phyloP scores from a whole-genome alignment of 2,888 invertebrate species.

The Heliconius ismenius region DNA sequence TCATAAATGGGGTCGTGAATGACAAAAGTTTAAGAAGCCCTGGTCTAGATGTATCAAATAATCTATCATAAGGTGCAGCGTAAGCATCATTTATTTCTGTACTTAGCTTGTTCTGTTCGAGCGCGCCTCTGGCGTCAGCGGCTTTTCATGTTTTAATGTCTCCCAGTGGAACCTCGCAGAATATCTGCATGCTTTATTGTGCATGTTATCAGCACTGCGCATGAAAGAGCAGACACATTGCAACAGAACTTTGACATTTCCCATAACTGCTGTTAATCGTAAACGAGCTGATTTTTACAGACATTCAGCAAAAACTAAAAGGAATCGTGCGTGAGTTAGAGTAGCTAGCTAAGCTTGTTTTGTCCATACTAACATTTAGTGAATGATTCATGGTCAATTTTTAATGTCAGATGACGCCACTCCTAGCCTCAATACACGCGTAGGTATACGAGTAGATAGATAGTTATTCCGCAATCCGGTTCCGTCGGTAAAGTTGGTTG shows the following conservation, averaged over 20 bases:
- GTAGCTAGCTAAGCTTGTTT: slow-evolving; percentile 40
- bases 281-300: not conserved
- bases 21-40: no score
- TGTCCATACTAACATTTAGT: slow-evolving; percentile 45
- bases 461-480: slow-evolving; percentile 59
- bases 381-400: slow-evolving; percentile 60
- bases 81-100: slow-evolving; percentile 11
- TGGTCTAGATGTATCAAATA: not conserved
- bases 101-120: slow-evolving; percentile 1
- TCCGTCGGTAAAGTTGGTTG: slow-evolving; percentile 47
- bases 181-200: slow-evolving; percentile 47
- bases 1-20: no score
- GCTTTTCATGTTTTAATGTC: slow-evolving; percentile 45
- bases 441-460: slow-evolving; percentile 5
- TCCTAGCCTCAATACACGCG: slow-evolving; percentile 49
- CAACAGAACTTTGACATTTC: slow-evolving; percentile 2
- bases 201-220: slow-evolving; percentile 40
- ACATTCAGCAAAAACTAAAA: slow-evolving; percentile 31
- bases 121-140: slow-evolving; percentile 42
- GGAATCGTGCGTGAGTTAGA: slow-evolving; percentile 18
- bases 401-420: slow-evolving; percentile 62
- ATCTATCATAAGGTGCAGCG: not conserved
- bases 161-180: slow-evolving; percentile 45
- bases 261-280: not conserved
- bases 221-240: slow-evolving; percentile 16